Evolutionary conservation across 2,888 invertebrate genomes (phyloP), one percentile per base, ranked within the genome.

Genomic region (Parnassius orleans): DNA sequence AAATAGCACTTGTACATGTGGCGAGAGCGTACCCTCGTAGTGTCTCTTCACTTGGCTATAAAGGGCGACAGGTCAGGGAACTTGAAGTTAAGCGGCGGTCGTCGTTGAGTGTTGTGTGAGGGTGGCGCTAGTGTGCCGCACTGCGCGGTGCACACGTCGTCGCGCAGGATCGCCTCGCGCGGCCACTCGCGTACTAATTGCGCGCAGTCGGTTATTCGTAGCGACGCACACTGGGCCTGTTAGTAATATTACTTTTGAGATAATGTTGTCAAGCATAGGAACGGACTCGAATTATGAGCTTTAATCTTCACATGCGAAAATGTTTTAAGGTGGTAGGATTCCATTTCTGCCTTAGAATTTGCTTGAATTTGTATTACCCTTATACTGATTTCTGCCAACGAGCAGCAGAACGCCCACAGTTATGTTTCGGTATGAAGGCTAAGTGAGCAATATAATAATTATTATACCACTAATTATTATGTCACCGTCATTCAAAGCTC

Each of bases 101-200:
- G 83, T 54, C 89, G 77, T 0, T 91, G 87, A n/a, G 65, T 50
- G 62, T 59, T 33, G 63, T 80, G 79, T 55, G 79, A 72, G 55
- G 65, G 66, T 10, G 81, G 63, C 60, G 89, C 84, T 12, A 95
- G 92, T 74, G 95, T 95, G 51, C 96, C 96, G 81, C 98, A 98
- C 86, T 98, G 98, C 3, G 97, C 96, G 15, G 96, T 95, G 86
- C 98, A 98, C 12, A 98, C 97, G 79, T 97, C 96, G 78, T 98
- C 98, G 2, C 95, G 93, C 24, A 96, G 83, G 51, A 98, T 95
- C 0, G 95, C 95, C 43, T 97, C 96, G 61, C 95, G 93, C 59
- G 96, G 95, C 93, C 96, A 97, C 83, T 97, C 96, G 65, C 96
- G 93, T 58, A 96, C 91, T 44, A 98, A 92, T 73, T 96, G 96